Base-by-base conservation (phyloP, 2,888 invertebrate species). In the Eretmocerus hayati region DNA sequence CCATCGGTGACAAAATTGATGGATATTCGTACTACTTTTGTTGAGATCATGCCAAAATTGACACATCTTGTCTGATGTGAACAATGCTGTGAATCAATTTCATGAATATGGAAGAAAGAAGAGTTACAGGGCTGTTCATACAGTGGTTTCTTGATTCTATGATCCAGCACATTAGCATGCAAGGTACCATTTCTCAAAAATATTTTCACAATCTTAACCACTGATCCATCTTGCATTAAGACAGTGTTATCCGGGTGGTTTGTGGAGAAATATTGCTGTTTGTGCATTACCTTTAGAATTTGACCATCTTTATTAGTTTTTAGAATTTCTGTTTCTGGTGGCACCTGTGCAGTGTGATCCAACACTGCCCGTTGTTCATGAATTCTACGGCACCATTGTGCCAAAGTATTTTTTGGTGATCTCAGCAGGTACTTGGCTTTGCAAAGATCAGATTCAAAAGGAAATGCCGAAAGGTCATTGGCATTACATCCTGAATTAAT, bases 1-100 rank as follows among this genome's bases (percentile, higher is more conserved):
- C 21, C 45, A 5, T 19, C 30, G n/a, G 23, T 11, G n/a, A 9
- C 13, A 30, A 38, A 30, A 20, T 44, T 26, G 3, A 39, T 40
- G 6, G 5, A 5, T 16, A 44, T 26, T 22, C 26, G 43, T 4
- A 49, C 20, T 3, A 44, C 13, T 44, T 49, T 49, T 5, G n/a
- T 13, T 33, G 15, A 36, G 1, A 44, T 20, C 2, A 11, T 4
- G 16, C 6, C 26, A 2, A 41, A 15, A 18, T 26, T n/a, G 5
- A n/a, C 15, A 9, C 30, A 8, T 30, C 13, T 30, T 30, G 30
- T 9, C 30, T 9, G 13, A 8, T 30, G 8, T 30, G 30, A 30
- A 8, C n/a, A n/a, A n/a, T n/a, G n/a, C n/a, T n/a, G n/a, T n/a
- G n/a, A n/a, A n/a, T n/a, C n/a, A 26, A 38, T 22, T 38, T 38